A percentile compares a stretch with the other conserved stretches of the same genome.
Evolutionary conservation across 2,797 vertebrate genomes (phyloP).

Genomic region (Lacerta agilis): DNA sequence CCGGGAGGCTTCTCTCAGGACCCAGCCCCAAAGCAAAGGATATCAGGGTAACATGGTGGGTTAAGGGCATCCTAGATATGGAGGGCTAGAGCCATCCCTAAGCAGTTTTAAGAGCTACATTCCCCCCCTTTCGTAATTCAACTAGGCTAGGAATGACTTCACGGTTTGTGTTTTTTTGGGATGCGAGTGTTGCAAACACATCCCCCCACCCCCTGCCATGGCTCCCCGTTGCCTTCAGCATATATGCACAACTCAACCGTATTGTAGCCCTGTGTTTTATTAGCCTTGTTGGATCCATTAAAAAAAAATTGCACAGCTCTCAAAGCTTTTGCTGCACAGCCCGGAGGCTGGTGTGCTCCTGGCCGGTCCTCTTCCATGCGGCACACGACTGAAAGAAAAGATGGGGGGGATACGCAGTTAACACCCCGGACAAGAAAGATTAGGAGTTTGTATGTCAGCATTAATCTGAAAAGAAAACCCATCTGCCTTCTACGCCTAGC

Average conservation of each 20-base stretch:
- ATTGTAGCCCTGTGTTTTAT: background rate
- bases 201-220: background rate
- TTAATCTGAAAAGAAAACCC: background rate
- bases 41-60: too few species aligned
- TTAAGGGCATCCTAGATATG: too few species aligned
- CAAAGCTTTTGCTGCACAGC: background rate
- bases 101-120: too few species aligned
- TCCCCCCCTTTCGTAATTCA: too few species aligned
- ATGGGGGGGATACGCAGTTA: background rate
- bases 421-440: too few species aligned
- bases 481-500: too few species aligned
- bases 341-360: background rate
- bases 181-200: background rate
- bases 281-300: background rate
- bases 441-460: background rate
- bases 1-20: too few species aligned
- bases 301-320: background rate
- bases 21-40: too few species aligned
- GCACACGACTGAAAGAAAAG: background rate
- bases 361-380: background rate
- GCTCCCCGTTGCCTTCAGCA: background rate
- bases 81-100: too few species aligned
- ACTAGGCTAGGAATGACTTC: too few species aligned
- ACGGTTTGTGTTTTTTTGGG: too few species aligned
- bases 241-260: background rate